Base-by-base conservation (phyloP, 2,888 invertebrate species). In the Acheta domesticus region DNA sequence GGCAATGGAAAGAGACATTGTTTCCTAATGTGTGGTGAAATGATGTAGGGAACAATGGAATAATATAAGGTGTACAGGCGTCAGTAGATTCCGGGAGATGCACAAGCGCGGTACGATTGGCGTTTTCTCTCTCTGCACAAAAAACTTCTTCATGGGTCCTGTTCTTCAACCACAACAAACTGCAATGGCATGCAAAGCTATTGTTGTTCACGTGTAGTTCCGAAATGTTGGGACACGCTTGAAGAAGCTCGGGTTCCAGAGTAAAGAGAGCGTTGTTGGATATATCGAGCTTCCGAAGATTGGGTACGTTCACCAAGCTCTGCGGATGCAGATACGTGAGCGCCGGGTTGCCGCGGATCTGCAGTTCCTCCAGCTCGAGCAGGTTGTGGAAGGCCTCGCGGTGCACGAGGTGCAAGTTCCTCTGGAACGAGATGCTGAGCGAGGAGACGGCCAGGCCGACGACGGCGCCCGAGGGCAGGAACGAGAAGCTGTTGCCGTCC, bases 171-270 rank as follows among this genome's bases (percentile, higher is more conserved):
- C 84, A 84, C 48, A 80, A 78, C 16, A 84, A 79, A 76, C 82
- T 82, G 80, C 84, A 84, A 75, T 83, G 83, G 79, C 84, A 84
- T n/a, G 80, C 78, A n/a, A 84, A 82, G 12, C 82, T 82, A 75
- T 84, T 84, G 48, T 83, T 83, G n/a, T 75, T 79, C 12, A 84
- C 78, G 12, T 49, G 77, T 19, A 84, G 77, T 21, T 81, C 80
- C 11, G 79, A 73, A 12, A 84, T 50, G 14, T 77, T 75, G 5
- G 81, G 80, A 16, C 79, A 48, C 11, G 79, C 50, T 19, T 79
- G 75, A 48, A 83, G 73, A 5, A 83, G 49, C 49, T 82, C 82
- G 21, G 82, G 77, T 77, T 83, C 83, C 49, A 84, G 78, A 5
- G 82, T 81, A 21, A 81, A 81, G 11, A 84, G 81, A 8, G 80